Base-by-base conservation (phyloP, 2,113 vertebrate species). In the Zosterops japonicus region DNA sequence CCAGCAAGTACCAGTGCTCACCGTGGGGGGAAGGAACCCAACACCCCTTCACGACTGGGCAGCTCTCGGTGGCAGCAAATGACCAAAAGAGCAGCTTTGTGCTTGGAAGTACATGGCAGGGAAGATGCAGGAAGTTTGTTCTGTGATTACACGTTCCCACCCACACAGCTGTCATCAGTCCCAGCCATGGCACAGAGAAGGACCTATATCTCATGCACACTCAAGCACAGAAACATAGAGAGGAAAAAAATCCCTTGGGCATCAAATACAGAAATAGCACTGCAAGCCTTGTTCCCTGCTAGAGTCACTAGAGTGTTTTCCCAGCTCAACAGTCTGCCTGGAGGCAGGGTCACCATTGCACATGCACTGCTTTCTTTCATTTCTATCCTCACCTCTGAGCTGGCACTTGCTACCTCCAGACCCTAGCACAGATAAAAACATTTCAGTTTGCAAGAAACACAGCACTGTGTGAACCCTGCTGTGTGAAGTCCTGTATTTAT, bases 401-500 rank as follows among this genome's bases (percentile, higher is more conserved):
- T 81, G 49, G 69, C 57, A 28, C 44, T 72, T 74, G 82, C 86
- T 65, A 42, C 42, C 69, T 82, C 65, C 88, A 76, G 90, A 84
- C 49, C 6, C 3, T 2, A 71, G 64, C 72, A 72, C 42, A 49
- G 72, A 88, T 39, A 68, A 59, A 59, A 92, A 29, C 0, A 1
- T 56, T 81, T 53, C 21, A 1, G 80, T 89, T 78, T 49, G 80
- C 55, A 84, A 72, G 72, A 53, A 75, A 64, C 83, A 46, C 44
- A 29, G 76, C 46, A 52, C 56, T 2, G 4, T 2, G 2, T 44
- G 57, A 95, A 83, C 44, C 47, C 5, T 44, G 6, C 59, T 57
- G 87, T 52, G 67, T 33, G 35, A 93, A 83, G 72, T 41, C 72
- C 72, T 55, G 46, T 96, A 96, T 97, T 95, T 93, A 96, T 92